Base-by-base conservation (phyloP, 2,113 vertebrate species). In the Dipodomys merriami region DNA sequence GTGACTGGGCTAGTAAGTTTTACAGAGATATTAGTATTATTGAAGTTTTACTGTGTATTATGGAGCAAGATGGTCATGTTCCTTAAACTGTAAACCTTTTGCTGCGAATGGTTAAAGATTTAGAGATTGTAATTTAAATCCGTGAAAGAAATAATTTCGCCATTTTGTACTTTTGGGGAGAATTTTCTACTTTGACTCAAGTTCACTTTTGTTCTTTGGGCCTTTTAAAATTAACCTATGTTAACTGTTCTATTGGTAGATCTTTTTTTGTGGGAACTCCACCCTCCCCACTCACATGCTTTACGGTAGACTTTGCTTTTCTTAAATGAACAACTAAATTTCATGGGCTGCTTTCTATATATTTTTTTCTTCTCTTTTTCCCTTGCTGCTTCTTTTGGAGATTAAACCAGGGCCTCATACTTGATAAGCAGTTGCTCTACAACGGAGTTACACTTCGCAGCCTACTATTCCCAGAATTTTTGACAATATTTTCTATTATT, bases 71-170 rank as follows among this genome's bases (percentile, higher is more conserved):
- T 80, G 92, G 29, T 5, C 15, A 80, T 90, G 35, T 64, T 25
- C n/a, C 57, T 91, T 93, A 44, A 69, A 79, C 15, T 93, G 5
- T 95, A 87, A 76, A 71, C 13, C 46, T 88, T 67, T 96, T 86
- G 39, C 29, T 85, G 2, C 79, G 23, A 84, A 23, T 87, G 23
- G 62, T 91, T 92, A 62, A 60, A 5, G 6, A 88, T 92, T 96
- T 83, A 88, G 49, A 91, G 80, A 83, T 39, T 1, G 83, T 86
- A 81, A 69, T 84, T 93, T 94, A n/a, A 93, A 85, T 15, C 33
- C 35, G 69, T 88, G 69, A 73, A 64, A 73, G 11, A 93, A 89
- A 83, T 89, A 87, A 68, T 87, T 93, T 46, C 91, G 8, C 57
- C 72, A 15, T 74, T 53, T 88, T 69, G 20, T 74, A 35, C 46